Evolutionary conservation across 2,113 vertebrate species (phyloP).

Genomic region (Centropristis striata): DNA sequence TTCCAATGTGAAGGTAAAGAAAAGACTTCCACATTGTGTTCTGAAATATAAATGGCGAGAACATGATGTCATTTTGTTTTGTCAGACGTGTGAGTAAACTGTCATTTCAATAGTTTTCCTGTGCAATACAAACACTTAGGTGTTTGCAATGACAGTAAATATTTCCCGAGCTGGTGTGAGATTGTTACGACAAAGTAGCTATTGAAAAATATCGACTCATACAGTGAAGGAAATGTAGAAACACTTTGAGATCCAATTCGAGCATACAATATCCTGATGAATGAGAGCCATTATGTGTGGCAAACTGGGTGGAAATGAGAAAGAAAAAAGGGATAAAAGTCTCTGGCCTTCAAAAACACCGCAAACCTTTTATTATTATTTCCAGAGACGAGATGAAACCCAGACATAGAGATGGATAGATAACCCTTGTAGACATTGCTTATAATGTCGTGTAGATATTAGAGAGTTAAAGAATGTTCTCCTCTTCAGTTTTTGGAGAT

Average conservation of each 20-base stretch:
- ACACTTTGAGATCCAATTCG: slow-evolving; percentile 27
- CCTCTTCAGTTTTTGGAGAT: slow-evolving; percentile 61
- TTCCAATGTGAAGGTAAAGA: background rate
- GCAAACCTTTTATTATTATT: slow-evolving; percentile 15
- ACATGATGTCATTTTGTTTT: background rate
- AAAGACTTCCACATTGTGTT: background rate
- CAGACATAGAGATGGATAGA: background rate
- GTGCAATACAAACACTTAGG: slow-evolving; percentile 14
- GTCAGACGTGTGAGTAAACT: background rate
- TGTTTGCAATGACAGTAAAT: slow-evolving; percentile 5
- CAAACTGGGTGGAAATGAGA: slow-evolving; percentile 36
- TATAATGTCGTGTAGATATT: slow-evolving; percentile 49
- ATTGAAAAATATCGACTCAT: slow-evolving; percentile 34
- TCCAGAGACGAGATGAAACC: background rate
- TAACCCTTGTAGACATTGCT: slow-evolving; percentile 20
- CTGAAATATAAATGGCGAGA: background rate
- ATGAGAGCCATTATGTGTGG: slow-evolving; percentile 37
- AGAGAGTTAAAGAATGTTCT: slow-evolving; percentile 33
- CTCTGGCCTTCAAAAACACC: slow-evolving; percentile 4
- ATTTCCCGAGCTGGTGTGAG: slow-evolving; percentile 13
- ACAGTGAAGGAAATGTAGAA: slow-evolving; percentile 3
- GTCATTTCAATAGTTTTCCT: background rate
- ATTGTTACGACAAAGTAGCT: slow-evolving; percentile 9
- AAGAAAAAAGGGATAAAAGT: slow-evolving; percentile 5
- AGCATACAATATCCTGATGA: slow-evolving; percentile 25